phyloP scores from a whole-genome alignment of 2,888 invertebrate species.

The Theretra japonica region DNA sequence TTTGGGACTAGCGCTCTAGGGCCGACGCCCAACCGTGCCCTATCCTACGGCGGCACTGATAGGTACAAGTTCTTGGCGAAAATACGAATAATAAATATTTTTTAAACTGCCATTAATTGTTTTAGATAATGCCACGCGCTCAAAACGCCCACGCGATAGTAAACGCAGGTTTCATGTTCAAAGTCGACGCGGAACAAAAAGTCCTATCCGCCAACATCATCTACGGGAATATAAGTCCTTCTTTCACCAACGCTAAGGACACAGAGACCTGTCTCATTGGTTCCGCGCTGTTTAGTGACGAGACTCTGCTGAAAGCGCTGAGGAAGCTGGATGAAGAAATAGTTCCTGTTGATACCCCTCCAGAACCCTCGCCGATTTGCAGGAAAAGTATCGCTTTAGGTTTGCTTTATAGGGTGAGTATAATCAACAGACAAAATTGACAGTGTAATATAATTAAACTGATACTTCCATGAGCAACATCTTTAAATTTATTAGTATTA shows the following conservation, averaged over 20 bases:
- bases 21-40: too few species aligned
- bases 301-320: constrained; percentile 79
- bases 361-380: constrained; percentile 88
- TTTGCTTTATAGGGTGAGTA: constrained; percentile 91
- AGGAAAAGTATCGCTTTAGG: constrained; percentile 89
- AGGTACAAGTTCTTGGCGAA: neutral
- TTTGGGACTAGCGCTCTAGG: too few species aligned
- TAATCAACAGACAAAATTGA: too few species aligned
- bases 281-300: constrained; percentile 69
- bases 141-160: constrained; percentile 92
- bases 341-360: constrained; percentile 85
- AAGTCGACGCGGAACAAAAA: constrained; percentile 72
- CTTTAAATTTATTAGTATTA: too few species aligned
- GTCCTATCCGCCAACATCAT: constrained; percentile 84
- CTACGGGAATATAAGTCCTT: constrained; percentile 86
- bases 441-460: too few species aligned
- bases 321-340: constrained; percentile 85
- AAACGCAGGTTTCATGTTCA: constrained; percentile 89
- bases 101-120: constrained; percentile 35
- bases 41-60: too few species aligned
- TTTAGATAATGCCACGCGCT: constrained; percentile 89
- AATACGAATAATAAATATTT: too few species aligned
- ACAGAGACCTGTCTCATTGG: constrained; percentile 82
- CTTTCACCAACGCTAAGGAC: constrained; percentile 82
- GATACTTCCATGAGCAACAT: too few species aligned